These are phyloP conservation scores for Ammodytes marinus DNA, from an alignment of 2,113 vertebrate species.

Conservation along the genomic window DNA sequence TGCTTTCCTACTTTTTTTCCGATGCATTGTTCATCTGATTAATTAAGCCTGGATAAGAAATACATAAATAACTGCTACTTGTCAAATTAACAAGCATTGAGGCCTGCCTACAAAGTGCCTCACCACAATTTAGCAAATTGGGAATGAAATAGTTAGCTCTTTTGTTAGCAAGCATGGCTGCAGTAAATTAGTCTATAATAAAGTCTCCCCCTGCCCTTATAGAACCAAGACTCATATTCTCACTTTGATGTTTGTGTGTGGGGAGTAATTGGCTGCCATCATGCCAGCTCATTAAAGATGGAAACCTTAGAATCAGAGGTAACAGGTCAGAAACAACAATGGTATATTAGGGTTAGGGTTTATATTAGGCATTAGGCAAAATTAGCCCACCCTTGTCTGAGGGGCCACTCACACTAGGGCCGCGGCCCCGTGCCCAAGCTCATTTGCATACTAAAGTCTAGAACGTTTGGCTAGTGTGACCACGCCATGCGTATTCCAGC, in stretches of 20 bases:
- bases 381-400: not conserved
- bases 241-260: not conserved
- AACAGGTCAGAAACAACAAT: conserved; percentile 11
- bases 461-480: too few species aligned
- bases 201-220: not conserved
- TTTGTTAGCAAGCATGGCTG: conserved; percentile 6
- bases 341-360: not conserved
- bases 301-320: conserved; percentile 20
- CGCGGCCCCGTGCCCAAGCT: too few species aligned
- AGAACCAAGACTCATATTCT: not conserved
- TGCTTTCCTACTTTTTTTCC: conserved; percentile 34
- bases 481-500: too few species aligned
- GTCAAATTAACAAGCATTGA: conserved; percentile 28
- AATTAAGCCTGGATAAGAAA: conserved; percentile 28
- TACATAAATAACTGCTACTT: conserved; percentile 38
- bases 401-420: too few species aligned
- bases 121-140: conserved; percentile 10
- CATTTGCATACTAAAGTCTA: too few species aligned
- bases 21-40: conserved; percentile 19
- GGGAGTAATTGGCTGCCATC: not conserved
- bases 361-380: too few species aligned
- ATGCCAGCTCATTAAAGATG: conserved; percentile 13
- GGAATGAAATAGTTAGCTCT: conserved; percentile 12
- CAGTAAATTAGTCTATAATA: not conserved
- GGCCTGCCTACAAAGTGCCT: not conserved